A percentile compares a stretch with the other conserved stretches of the same genome.
Evolutionary conservation across 2,888 invertebrate species (phyloP).

Genomic region (Ptychoptera contaminata): DNA sequence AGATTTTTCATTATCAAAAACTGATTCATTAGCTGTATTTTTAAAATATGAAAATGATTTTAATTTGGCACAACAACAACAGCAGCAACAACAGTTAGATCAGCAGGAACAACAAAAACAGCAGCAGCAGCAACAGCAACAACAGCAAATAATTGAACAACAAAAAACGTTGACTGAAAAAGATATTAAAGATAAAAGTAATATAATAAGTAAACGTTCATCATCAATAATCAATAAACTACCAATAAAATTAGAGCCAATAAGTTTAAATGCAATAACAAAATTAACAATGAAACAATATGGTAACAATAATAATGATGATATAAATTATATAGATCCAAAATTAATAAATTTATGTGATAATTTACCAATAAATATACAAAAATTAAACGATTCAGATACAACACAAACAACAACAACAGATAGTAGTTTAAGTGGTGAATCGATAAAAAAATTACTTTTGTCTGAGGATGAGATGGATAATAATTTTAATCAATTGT

Average conservation of each 20-base stretch:
- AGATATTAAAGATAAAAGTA: slow-evolving; percentile 29
- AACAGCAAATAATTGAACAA: too few species aligned
- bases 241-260: neutral
- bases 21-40: slow-evolving; percentile 29
- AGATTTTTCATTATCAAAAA: slow-evolving; percentile 18
- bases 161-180: slow-evolving; percentile 14
- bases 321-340: slow-evolving; percentile 36
- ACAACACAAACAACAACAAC: neutral
- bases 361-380: slow-evolving; percentile 45
- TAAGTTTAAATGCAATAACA: neutral
- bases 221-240: slow-evolving; percentile 13
- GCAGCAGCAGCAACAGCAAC: slow-evolving; percentile 1
- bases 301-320: slow-evolving; percentile 18
- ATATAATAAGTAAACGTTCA: slow-evolving; percentile 28
- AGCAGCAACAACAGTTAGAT: slow-evolving; percentile 10
- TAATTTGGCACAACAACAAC: slow-evolving; percentile 1
- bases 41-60: slow-evolving; percentile 28
- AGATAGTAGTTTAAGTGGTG: too few species aligned
- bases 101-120: slow-evolving; percentile 14
- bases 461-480: slow-evolving; percentile 14
- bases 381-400: slow-evolving; percentile 24
- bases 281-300: neutral
- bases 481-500: slow-evolving; percentile 15
- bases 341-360: slow-evolving; percentile 54
- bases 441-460: neutral